A percentile compares a stretch with the other conserved stretches of the same genome.
Conservation (phyloP, 2,797 vertebrate genomes). For the Zenarchopterus dispar region DNA sequence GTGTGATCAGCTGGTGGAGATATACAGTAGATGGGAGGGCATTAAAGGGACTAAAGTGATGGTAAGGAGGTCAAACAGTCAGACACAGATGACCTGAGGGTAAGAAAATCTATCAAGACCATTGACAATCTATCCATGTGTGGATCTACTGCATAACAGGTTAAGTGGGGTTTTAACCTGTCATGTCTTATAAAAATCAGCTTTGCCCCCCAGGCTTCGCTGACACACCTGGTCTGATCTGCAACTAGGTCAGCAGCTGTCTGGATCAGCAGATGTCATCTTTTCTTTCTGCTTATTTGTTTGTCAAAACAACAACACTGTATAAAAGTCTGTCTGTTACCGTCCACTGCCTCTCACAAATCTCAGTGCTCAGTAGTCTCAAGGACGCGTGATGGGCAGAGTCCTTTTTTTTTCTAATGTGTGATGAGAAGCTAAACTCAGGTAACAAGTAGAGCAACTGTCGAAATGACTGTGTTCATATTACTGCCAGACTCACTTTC, state of each 20-base stretch:
- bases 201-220: slow-evolving; percentile 17
- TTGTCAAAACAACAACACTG: slow-evolving; percentile 17
- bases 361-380: slow-evolving; percentile 5
- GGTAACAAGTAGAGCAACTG: not conserved
- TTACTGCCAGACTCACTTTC: slow-evolving; percentile 4
- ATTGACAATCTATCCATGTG: slow-evolving; percentile 21
- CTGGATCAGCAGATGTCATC: slow-evolving; percentile 11
- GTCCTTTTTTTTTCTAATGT: not conserved
- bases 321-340: slow-evolving; percentile 18
- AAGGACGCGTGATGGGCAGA: slow-evolving; percentile 4
- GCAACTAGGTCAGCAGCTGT: slow-evolving; percentile 63
- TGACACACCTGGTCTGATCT: slow-evolving; percentile 63
- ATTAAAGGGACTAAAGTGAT: slow-evolving; percentile 12
- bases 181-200: slow-evolving; percentile 54
- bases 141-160: slow-evolving; percentile 33
- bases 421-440: not conserved
- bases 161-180: slow-evolving; percentile 55
- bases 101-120: slow-evolving; percentile 39
- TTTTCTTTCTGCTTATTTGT: slow-evolving; percentile 32
- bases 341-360: slow-evolving; percentile 4
- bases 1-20: slow-evolving; percentile 18
- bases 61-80: not conserved
- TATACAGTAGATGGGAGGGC: slow-evolving; percentile 5
- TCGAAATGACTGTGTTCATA: not conserved
- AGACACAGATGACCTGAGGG: slow-evolving; percentile 22